Conservation (phyloP, 1,140 invertebrate species). For the Agraylea sexmaculata region DNA sequence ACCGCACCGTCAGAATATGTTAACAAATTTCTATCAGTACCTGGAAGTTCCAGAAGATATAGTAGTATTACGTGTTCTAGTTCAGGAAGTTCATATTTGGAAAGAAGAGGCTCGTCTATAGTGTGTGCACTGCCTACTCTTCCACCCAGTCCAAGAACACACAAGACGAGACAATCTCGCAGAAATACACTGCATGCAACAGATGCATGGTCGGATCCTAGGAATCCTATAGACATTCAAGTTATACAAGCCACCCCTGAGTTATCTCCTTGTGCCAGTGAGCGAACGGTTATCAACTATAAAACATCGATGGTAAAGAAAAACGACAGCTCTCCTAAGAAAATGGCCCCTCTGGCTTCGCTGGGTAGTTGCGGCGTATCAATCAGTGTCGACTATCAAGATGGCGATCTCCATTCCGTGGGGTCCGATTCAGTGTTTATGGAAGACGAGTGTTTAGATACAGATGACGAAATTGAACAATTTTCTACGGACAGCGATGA, state of each 20-base stretch:
- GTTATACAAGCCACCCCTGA: constrained; percentile 67
- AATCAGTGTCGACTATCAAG: constrained; percentile 51
- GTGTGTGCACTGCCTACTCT: constrained; percentile 53
- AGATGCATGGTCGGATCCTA: constrained; percentile 47
- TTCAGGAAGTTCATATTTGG: constrained; percentile 67
- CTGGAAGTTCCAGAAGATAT: constrained; percentile 48
- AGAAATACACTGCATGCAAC: constrained; percentile 38
- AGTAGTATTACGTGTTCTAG: constrained; percentile 73
- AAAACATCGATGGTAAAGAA: constrained; percentile 14
- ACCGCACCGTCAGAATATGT: constrained; percentile 28
- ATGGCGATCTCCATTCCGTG: constrained; percentile 48
- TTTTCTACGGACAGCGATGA: constrained; percentile 69
- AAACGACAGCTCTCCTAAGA: constrained; percentile 18
- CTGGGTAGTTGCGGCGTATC: constrained; percentile 62
- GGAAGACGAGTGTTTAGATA: constrained; percentile 50
- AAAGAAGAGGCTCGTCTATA: constrained; percentile 62
- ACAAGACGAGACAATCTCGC: constrained; percentile 28
- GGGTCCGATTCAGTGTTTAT: constrained; percentile 64
- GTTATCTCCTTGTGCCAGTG: constrained; percentile 68
- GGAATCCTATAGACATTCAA: constrained; percentile 63
- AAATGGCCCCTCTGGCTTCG: constrained; percentile 60
- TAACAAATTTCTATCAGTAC: constrained; percentile 35
- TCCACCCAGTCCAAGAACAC: constrained; percentile 32
- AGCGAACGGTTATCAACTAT: constrained; percentile 39
- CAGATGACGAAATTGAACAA: constrained; percentile 67